Percentiles rank a stretch among this genome's conserved stretches.
These are phyloP conservation scores for Cerastis leucographa DNA, from an alignment of 2,888 invertebrate species.

Conservation along the genomic window DNA sequence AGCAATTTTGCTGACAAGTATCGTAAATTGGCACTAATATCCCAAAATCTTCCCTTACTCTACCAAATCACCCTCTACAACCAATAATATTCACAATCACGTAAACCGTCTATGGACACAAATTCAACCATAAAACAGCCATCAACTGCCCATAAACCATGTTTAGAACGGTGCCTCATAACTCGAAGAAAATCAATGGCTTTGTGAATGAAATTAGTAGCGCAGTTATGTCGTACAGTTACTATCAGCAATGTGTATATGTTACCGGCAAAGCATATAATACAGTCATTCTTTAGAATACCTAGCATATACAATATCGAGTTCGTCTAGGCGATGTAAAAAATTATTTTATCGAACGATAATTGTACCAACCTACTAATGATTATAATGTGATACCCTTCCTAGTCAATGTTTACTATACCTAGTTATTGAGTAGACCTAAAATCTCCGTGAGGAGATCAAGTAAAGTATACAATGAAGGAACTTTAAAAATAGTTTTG, in stretches of 20 bases:
- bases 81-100: conserved; percentile 32
- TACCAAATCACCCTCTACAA: background rate
- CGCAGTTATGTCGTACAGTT: conserved; percentile 30
- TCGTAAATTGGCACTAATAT: background rate
- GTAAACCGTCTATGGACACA: conserved; percentile 2
- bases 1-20: background rate
- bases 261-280: background rate
- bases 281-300: background rate
- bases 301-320: background rate
- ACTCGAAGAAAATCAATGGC: conserved; percentile 50
- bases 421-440: too few relatives aligned
- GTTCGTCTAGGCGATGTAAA: background rate
- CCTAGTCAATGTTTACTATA: too few relatives aligned
- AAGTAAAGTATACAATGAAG: too few relatives aligned
- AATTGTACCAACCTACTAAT: too few relatives aligned
- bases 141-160: conserved; percentile 37
- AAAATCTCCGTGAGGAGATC: too few relatives aligned
- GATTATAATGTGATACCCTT: too few relatives aligned
- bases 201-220: conserved; percentile 63
- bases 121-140: conserved; percentile 31
- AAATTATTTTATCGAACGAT: background rate
- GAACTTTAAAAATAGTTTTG: too few relatives aligned
- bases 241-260: background rate
- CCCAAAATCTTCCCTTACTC: background rate
- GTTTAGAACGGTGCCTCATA: conserved; percentile 26